These are phyloP conservation scores for Chlorops oryzae DNA, from an alignment of 1,140 invertebrate genomes.

Conservation along the genomic window DNA sequence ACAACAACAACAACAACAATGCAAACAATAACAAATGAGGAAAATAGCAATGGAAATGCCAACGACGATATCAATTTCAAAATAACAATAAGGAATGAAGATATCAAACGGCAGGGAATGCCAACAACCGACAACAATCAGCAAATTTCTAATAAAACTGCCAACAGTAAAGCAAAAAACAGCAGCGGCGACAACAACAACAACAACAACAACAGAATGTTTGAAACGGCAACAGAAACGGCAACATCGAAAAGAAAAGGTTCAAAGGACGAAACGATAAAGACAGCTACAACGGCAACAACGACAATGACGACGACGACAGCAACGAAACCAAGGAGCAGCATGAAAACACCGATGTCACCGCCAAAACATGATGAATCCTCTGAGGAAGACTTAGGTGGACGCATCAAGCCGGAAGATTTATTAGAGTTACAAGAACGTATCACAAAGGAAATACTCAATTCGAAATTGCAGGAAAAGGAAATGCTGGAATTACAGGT, in stretches of 20 bases:
- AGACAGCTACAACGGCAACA: background rate
- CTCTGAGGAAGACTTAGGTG: conserved; percentile 11
- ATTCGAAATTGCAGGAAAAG: conserved; percentile 42
- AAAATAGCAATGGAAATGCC: conserved; percentile 10
- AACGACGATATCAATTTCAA: conserved; percentile 10
- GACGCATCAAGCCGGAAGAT: conserved; percentile 32
- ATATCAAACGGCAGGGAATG: conserved; percentile 1
- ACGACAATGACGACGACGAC: background rate
- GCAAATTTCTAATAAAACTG: conserved; percentile 19
- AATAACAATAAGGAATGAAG: too few relatives aligned
- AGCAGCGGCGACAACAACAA: conserved; percentile 7
- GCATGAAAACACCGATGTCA: conserved; percentile 11
- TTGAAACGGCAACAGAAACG: background rate
- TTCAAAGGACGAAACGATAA: conserved; percentile 2
- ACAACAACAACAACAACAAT: conserved; percentile 13
- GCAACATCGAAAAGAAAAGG: background rate
- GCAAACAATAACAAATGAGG: background rate
- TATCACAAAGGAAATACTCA: conserved; percentile 44
- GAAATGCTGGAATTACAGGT: conserved; percentile 46
- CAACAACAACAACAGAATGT: background rate
- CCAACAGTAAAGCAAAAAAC: conserved; percentile 8
- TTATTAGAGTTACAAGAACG: conserved; percentile 41
- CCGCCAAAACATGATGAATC: conserved; percentile 13
- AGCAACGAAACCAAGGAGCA: background rate
- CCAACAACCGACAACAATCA: conserved; percentile 13